phyloP scores from a whole-genome alignment of 2,797 vertebrate species.

The Lemur catta region DNA sequence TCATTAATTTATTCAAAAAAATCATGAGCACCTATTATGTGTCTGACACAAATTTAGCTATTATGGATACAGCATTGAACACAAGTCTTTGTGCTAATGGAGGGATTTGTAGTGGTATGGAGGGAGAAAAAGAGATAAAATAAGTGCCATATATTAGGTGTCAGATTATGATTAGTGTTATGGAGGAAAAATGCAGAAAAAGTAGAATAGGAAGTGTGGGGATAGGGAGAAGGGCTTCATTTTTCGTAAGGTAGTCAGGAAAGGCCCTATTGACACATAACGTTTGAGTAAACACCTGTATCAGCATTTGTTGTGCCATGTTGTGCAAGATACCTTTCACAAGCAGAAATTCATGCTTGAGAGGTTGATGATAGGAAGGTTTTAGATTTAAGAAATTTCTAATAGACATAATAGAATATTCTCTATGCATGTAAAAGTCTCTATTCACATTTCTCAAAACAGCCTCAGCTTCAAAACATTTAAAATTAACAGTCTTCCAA shows the following conservation, averaged over 20 bases:
- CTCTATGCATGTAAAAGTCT: not conserved
- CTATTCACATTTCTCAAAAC: slow-evolving; percentile 8
- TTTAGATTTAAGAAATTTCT: not conserved
- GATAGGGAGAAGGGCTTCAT: fast-evolving
- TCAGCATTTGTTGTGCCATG: not conserved
- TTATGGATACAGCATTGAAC: not conserved
- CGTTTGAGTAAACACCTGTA: not conserved
- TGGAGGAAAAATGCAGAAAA: not conserved
- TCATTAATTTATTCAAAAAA: not conserved
- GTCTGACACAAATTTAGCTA: not conserved
- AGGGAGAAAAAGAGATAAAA: not conserved
- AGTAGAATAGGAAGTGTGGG: not conserved
- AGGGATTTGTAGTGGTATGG: not conserved
- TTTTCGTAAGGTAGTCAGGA: not conserved
- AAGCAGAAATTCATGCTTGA: not conserved
- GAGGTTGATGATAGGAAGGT: not conserved
- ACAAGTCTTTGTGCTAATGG: not conserved
- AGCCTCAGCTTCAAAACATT: not conserved
- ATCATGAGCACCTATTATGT: not conserved
- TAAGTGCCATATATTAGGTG: not conserved
- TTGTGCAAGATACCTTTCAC: not conserved
- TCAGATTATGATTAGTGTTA: not conserved
- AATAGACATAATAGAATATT: not conserved
- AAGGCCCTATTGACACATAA: not conserved
- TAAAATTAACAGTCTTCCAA: slow-evolving; percentile 17